Base-by-base conservation (phyloP, 2,888 invertebrate genomes). In the Oscheius sp. region DNA sequence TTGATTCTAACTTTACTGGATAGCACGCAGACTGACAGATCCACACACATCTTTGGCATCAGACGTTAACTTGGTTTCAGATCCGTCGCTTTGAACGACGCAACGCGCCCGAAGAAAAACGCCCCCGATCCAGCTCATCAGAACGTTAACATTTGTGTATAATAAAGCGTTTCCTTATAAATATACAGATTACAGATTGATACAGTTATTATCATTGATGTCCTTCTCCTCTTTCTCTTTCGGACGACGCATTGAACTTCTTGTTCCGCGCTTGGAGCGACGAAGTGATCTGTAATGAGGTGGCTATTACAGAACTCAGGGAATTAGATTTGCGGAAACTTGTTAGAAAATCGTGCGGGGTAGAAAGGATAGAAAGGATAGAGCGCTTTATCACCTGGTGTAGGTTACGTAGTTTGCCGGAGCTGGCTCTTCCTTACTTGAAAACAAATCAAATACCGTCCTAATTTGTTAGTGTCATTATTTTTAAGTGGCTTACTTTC, bases 231-330 rank as follows among this genome's bases (percentile, higher is more conserved):
- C 73, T 57, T 73, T 73, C 47, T 55, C 62, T 42, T 58, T 63
- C 10, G 62, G 62, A n/a, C 59, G 57, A 32, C 81, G 79, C 29
- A 79, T 71, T 2, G 81, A 81, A 7, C 79, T 79, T 4, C 81
- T 76, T 2, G 76, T 55, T 53, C 81, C 81, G 11, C 81, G 71
- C 74, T 81, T 81, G 33, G 79, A 79, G 10, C 81, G 75, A 29
- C 81, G 78, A 42, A 81, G 76, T 21, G 81, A 81, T 73, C 81
- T 81, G 70, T 13, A 81, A 75, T 3, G 9, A 5, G 33, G 47
- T 32, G 35, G n/a, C n/a, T 65, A n/a, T 33, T 2, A 37, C 9
- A 53, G 21, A 11, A 37, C 29, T 2, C 63, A 57, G 2, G 11
- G 1, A n/a, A n/a, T 13, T 32, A 55, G 33, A 2, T 32, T 9